A percentile compares a stretch with the other conserved stretches of the same genome.
phyloP scores from a whole-genome alignment of 2,888 invertebrate species.

The Scotopteryx bipunctaria region DNA sequence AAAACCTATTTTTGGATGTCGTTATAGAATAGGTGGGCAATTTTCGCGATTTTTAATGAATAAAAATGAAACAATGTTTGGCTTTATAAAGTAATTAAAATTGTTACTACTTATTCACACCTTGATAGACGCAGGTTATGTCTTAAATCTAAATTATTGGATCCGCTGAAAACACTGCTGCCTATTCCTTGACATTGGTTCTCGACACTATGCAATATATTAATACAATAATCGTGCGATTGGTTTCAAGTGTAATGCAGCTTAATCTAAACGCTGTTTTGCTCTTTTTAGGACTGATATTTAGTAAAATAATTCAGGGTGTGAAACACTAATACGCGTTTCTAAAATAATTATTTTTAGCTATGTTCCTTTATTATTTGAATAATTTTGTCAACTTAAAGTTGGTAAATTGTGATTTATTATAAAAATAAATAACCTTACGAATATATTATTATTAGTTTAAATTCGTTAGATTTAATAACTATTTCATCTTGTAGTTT shows the following conservation, averaged over 20 bases:
- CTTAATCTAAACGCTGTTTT: slow-evolving; percentile 24
- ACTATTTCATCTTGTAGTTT: slow-evolving; percentile 72
- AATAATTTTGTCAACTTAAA: slow-evolving; percentile 77
- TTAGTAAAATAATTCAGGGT: slow-evolving; percentile 50
- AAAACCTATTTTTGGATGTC: slow-evolving; percentile 31
- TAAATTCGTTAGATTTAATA: slow-evolving; percentile 69
- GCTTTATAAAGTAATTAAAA: slow-evolving; percentile 7
- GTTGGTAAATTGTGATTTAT: slow-evolving; percentile 81
- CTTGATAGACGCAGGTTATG: slow-evolving; percentile 17
- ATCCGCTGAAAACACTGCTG: slow-evolving; percentile 10
- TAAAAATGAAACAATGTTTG: slow-evolving; percentile 19
- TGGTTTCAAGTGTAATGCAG: slow-evolving; percentile 21
- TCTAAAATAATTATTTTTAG: slow-evolving; percentile 53
- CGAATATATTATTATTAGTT: slow-evolving; percentile 69
- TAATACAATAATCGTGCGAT: slow-evolving; percentile 4
- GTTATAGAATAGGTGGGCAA: slow-evolving; percentile 23
- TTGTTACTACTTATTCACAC: slow-evolving; percentile 22
- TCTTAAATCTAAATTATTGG: neutral
- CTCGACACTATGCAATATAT: neutral
- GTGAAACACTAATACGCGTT: slow-evolving; percentile 64
- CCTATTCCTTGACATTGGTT: neutral
- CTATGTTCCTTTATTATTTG: slow-evolving; percentile 72
- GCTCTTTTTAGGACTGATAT: slow-evolving; percentile 37
- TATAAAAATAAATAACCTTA: slow-evolving; percentile 65
- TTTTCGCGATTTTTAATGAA: slow-evolving; percentile 12